Percentiles rank a stretch among this genome's conserved stretches.
Conservation (phyloP, 2,113 vertebrate genomes). For the Microtus richardsoni region DNA sequence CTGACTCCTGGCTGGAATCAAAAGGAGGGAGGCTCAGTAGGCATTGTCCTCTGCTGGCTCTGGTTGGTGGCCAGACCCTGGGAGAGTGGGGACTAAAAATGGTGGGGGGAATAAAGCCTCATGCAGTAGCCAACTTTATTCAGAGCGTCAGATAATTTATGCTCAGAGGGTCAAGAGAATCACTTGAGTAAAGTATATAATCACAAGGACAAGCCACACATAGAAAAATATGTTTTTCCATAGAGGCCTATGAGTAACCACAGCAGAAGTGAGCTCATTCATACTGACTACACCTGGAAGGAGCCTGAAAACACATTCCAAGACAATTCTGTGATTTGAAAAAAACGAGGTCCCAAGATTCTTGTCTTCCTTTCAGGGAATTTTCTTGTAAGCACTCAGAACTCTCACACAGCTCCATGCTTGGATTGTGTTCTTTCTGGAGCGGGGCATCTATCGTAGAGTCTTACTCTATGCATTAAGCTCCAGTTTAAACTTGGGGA, state of each 20-base stretch:
- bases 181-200: background rate
- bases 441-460: background rate
- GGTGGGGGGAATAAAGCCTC: background rate
- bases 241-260: background rate
- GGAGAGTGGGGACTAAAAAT: background rate
- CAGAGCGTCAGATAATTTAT: background rate
- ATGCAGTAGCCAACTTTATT: background rate
- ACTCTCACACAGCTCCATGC: background rate
- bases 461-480: background rate
- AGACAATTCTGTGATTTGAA: background rate
- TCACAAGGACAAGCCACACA: background rate
- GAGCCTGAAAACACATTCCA: background rate
- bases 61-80: background rate
- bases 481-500: slow-evolving; percentile 12
- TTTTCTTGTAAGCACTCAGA: background rate
- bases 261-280: background rate
- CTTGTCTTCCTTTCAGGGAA: background rate
- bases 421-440: background rate
- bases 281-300: background rate
- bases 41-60: background rate
- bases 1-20: slow-evolving; percentile 13
- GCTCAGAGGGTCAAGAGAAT: background rate
- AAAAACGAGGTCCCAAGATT: background rate
- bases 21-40: background rate
- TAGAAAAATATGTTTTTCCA: background rate